Conservation (phyloP, 2,888 invertebrate genomes). For the Coronaproctus castanopsis region DNA sequence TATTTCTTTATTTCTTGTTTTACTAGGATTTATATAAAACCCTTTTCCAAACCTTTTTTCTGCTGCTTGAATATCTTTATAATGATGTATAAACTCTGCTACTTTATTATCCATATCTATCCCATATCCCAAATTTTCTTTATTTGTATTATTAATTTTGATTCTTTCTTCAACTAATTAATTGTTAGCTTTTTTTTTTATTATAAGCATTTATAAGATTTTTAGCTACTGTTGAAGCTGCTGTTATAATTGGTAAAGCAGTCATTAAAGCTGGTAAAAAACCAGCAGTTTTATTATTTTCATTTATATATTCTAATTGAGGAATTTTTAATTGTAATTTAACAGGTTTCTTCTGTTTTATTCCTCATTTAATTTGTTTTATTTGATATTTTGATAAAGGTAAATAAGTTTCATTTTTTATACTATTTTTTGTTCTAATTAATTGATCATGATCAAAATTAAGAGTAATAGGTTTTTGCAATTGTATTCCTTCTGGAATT, state of each 20-base stretch:
- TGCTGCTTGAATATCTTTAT: too few species aligned
- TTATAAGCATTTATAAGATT: not conserved
- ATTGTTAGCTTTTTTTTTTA: not conserved
- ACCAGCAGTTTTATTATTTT: not conserved
- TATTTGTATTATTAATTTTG: not conserved
- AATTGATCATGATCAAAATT: not conserved
- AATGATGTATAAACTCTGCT: too few species aligned
- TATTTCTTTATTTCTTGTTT: too few species aligned
- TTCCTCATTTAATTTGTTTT: not conserved
- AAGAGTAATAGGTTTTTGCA: not conserved
- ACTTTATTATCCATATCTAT: too few species aligned
- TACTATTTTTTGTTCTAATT: not conserved
- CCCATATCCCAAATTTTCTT: not conserved
- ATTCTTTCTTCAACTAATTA: constrained; percentile 1
- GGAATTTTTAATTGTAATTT: not conserved
- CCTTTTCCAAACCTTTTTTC: too few species aligned
- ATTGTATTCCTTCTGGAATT: not conserved
- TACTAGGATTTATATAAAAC: too few species aligned
- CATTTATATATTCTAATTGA: not conserved
- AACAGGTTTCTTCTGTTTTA: not conserved
- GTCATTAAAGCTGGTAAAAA: too few species aligned
- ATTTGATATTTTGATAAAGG: not conserved
- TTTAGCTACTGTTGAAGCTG: not conserved
- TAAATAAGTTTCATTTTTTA: too few species aligned
- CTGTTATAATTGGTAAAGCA: too few species aligned